Base-by-base conservation (phyloP, 2,113 vertebrate species). In the Hydropotes inermis region DNA sequence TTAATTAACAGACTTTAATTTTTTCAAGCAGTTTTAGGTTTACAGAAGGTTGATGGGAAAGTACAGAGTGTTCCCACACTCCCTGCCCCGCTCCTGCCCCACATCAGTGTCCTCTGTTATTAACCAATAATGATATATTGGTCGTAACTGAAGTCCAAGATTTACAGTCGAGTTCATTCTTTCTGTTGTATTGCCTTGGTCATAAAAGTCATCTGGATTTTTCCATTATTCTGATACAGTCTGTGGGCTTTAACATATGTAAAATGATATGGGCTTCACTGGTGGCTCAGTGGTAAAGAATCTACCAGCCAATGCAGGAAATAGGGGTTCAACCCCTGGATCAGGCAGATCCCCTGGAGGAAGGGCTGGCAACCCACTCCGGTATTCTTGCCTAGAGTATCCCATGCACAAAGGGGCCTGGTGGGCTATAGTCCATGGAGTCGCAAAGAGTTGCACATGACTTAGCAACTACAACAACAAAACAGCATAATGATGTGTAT, bases 11-110 rank as follows among this genome's bases (percentile, higher is more conserved):
- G 19, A 43, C 30, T 87, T 94, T 45, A 6, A 52, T 16, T 45
- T 54, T 94, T 95, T 57, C 33, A 43, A 74, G 67, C 45, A 23
- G 27, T 64, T 95, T 89, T n/a, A 81, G 23, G 39, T 88, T 97
- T 89, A 89, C 47, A 91, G 52, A 87, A 93, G 97, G 54, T 36
- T 61, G 10, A 57, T 36, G 86, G 92, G 61, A 83, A 97, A 97
- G 87, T 87, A 94, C 94, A 60, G 47, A 89, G 79, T 89, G 15
- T 93, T 87, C 67, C 86, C 57, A 16, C 6, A 83, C 96, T 55
- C 19, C 50, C 3, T 17, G 21, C 78, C 17, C 55, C 55, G 5
- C 21, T 27, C 3, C 54, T 3, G 17, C 14, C 39, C 4, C 10
- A 50, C 21, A 7, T n/a, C 47, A 10, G 14, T 27, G 23, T 70